These are phyloP conservation scores for Ophion obscuratus DNA, from an alignment of 2,888 invertebrate genomes.

Conservation along the genomic window DNA sequence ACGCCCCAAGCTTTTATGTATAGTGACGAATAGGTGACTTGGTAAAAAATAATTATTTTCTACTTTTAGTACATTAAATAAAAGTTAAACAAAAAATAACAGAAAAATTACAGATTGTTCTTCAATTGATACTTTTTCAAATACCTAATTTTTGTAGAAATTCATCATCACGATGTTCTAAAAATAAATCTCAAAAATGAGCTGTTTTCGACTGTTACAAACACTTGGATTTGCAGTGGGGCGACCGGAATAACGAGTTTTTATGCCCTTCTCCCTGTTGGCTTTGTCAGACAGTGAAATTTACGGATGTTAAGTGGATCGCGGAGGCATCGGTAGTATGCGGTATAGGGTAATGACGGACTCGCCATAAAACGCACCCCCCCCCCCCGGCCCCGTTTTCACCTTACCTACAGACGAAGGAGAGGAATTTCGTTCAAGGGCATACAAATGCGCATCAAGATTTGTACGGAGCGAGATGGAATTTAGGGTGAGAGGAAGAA, in stretches of 20 bases:
- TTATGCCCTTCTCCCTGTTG: constrained; percentile 26
- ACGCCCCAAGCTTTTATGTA: too few species aligned
- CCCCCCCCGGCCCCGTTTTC: not conserved
- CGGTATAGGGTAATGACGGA: constrained; percentile 50
- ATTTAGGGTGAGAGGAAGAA: constrained; percentile 23
- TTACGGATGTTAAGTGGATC: constrained; percentile 32
- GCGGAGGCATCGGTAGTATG: constrained; percentile 12
- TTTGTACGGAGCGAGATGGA: constrained; percentile 45
- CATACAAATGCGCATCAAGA: constrained; percentile 43
- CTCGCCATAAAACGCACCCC: constrained; percentile 40
- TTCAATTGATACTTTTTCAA: too few species aligned
- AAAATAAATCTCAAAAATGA: too few species aligned
- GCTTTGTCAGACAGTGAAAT: constrained; percentile 35
- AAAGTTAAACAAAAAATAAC: too few species aligned
- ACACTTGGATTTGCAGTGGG: not conserved
- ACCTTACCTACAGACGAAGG: not conserved
- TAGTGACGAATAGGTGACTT: too few species aligned
- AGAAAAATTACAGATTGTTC: too few species aligned
- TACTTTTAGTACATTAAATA: too few species aligned
- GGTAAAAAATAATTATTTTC: too few species aligned
- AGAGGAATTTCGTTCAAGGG: constrained; percentile 16
- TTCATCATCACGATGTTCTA: too few species aligned
- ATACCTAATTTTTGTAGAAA: too few species aligned
- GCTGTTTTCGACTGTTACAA: too few species aligned
- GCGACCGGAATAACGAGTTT: constrained; percentile 32